Base-by-base conservation (phyloP, 1,140 invertebrate species). In the Bombus sibiricus region DNA sequence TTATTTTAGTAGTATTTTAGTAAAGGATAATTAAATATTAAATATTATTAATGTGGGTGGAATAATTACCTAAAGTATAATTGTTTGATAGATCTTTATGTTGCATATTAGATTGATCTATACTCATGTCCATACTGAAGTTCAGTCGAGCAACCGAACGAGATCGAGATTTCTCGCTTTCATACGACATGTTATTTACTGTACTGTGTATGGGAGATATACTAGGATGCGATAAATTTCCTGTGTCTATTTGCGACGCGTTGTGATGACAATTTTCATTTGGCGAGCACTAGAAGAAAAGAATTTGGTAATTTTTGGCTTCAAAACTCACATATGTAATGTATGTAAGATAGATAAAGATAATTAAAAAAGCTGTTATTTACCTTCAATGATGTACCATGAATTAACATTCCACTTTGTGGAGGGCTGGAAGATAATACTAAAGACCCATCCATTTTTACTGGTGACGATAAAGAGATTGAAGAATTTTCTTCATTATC, bases 371-470 rank as follows among this genome's bases (percentile, higher is more conserved):
- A n/a, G 28, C 43, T 72, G 64, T 39, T 39, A 57, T 71, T 75
- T 94, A 94, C 94, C 81, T 87, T 91, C 25, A 95, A 78, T 57
- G 93, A 92, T 22, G 92, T 91, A 25, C 92, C 92, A 88, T 94
- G 87, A 47, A 88, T 83, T 53, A 95, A 88, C 92, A 93, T 93
- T 77, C 93, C 94, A 88, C 94, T 94, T 76, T 94, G 92, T 53
- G 91, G 90, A 80, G 94, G 95, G 85, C 94, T 95, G 2, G 86
- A 87, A 53, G 66, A 73, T 37, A 87, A 66, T 28, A 80, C 25
- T 59, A 91, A 74, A 41, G 91, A 89, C 22, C 64, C 89, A 8
- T 88, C 79, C 12, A 86, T 89, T 86, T 92, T 89, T 39, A 91
- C 84, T 9, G 93, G 92, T 43, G 93, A 92, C 43, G 93, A 94